Base-by-base conservation (phyloP, 2,797 vertebrate genomes). In the Vespertilio murinus region DNA sequence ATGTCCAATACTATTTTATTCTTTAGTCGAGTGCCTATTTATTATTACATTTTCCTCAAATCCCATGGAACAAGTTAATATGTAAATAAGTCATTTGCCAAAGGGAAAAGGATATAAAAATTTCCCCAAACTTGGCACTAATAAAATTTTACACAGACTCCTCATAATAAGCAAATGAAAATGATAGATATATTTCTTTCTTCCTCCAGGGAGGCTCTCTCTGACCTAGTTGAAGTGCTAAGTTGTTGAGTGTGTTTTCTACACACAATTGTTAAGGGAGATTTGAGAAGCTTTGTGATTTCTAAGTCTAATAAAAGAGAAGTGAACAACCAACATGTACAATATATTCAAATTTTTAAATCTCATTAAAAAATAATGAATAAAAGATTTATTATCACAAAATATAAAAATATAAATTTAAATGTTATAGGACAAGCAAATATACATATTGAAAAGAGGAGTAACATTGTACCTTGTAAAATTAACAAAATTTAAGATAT, bases 21-120 rank as follows among this genome's bases (percentile, higher is more conserved):
- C 70, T 94, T 33, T 17, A 74, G 45, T 64, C 0, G 0, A 73
- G 16, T 82, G 20, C 45, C 22, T 42, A 59, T 85, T 84, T 91
- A 69, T 67, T 94, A 22, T 74, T 65, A 78, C 47, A 16, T 12
- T 61, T 40, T 6, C 10, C 45, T 30, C 16, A 89, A 93, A 56
- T 78, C 35, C 35, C 65, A 49, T 56, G 45, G 65, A 94, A 88
- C 4, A 88, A 88, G 56, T 87, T 56, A 93, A 45, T 93, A 94
- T 95, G 75, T 91, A 96, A 96, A 96, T 96, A 95, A 93, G 35
- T 83, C 59, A 93, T 92, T 95, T 96, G 85, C 59, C 71, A 73
- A 88, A 94, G 69, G 85, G 84, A 56, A 94, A 80, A 23, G 8
- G 28, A 92, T 82, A 54, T 69, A 91, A 78, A 78, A 93, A 65